These are phyloP conservation scores for Emydoidea blandingii DNA, from an alignment of 2,797 vertebrate genomes.

Conservation along the genomic window DNA sequence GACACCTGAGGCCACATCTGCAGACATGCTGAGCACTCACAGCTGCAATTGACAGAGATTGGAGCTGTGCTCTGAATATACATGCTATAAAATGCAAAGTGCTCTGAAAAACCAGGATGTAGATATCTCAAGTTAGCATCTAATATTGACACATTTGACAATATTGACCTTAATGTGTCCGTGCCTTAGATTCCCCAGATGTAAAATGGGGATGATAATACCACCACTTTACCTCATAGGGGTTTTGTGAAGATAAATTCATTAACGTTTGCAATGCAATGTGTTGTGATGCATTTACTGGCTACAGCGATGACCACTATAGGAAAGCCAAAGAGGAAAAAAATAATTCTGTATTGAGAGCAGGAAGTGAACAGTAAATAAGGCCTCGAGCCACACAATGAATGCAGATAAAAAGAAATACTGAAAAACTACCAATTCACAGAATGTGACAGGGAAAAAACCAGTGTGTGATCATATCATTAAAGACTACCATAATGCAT, in stretches of 20 bases:
- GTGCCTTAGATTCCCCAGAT: neutral
- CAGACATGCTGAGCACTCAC: neutral
- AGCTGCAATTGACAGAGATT: neutral
- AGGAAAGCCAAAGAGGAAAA: neutral
- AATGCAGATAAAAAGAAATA: neutral
- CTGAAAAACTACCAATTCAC: neutral
- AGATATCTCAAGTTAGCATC: neutral
- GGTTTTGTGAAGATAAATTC: neutral
- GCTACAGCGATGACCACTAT: neutral
- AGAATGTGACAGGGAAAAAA: neutral
- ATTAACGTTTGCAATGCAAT: rapidly evolving
- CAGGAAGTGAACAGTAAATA: neutral
- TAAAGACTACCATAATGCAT: neutral
- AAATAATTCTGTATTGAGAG: neutral
- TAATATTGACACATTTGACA: neutral
- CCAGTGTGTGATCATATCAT: rapidly evolving
- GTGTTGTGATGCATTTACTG: neutral
- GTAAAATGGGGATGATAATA: neutral
- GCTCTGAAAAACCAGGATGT: neutral
- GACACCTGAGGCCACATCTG: neutral
- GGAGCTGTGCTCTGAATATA: neutral
- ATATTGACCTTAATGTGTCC: neutral
- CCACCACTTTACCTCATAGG: neutral
- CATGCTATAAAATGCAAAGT: neutral
- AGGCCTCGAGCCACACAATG: neutral